Evolutionary conservation across 1,140 invertebrate genomes (phyloP).

Genomic region (Trinorchestia longiramus): DNA sequence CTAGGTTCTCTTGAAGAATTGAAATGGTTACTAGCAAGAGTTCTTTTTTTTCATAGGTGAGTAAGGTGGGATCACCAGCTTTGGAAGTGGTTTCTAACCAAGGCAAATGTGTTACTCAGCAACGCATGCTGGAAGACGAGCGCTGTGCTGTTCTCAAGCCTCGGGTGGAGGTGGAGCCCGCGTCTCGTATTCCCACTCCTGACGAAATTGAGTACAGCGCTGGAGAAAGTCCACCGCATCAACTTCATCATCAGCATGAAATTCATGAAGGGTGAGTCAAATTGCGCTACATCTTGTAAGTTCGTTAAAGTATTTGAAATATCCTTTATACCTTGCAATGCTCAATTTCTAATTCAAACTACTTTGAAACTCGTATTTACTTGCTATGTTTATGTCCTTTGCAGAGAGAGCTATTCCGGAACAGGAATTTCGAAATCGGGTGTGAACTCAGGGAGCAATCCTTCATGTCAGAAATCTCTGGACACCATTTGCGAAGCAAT

Average conservation of each 20-base stretch:
- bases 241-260: constrained; percentile 2
- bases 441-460: constrained; percentile 69
- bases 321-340: background rate
- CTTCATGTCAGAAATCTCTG: constrained; percentile 79
- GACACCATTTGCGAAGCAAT: constrained; percentile 99
- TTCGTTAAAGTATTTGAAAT: background rate
- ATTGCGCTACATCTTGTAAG: background rate
- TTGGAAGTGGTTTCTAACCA: constrained; percentile 35
- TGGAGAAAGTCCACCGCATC: constrained; percentile 43
- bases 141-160: constrained; percentile 67
- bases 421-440: background rate
- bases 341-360: background rate
- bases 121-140: constrained; percentile 25
- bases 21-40: background rate
- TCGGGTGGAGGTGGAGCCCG: constrained; percentile 72
- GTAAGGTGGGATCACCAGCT: constrained; percentile 21
- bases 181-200: constrained; percentile 71
- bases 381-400: background rate
- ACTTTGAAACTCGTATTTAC: background rate
- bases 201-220: constrained; percentile 58
- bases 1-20: background rate
- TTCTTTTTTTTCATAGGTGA: background rate
- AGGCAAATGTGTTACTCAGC: constrained; percentile 15
- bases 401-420: constrained; percentile 4
- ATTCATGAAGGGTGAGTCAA: background rate